Evolutionary conservation across 2,888 invertebrate species (phyloP).

Genomic region (Amiota communis): DNA sequence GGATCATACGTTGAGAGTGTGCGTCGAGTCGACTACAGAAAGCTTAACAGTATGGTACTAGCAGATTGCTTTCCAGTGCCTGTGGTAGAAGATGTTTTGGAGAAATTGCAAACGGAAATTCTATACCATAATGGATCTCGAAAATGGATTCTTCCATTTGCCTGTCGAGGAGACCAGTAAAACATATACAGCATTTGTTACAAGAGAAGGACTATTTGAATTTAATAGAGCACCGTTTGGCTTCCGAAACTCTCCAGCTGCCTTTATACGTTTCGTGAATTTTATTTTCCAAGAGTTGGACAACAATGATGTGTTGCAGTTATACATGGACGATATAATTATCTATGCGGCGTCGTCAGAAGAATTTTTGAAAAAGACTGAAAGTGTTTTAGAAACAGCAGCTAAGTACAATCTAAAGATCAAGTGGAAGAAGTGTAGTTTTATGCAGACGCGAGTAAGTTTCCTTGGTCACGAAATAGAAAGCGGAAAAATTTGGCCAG

Average conservation of each 20-base stretch:
- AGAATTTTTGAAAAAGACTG: no score
- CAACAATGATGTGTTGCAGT: no score
- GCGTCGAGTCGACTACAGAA: no score
- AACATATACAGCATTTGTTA: conserved; percentile 28
- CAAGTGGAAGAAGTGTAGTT: no score
- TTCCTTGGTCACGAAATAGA: no score
- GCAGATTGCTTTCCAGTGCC: conserved; percentile 21
- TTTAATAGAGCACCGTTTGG: conserved; percentile 22
- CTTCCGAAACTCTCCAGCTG: conserved; percentile 21
- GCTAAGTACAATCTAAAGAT: no score
- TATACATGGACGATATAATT: no score
- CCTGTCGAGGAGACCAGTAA: conserved; percentile 31
- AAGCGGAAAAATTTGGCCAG: no score
- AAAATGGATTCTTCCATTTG: conserved; percentile 39
- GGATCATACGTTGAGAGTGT: neutral
- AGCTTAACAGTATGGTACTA: no score
- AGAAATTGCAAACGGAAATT: neutral
- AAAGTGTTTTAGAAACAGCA: no score
- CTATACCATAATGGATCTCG: conserved; percentile 5
- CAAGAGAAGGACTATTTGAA: conserved; percentile 16
- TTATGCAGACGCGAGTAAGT: no score
- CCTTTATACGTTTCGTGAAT: conserved; percentile 12
- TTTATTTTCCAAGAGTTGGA: conserved; percentile 31
- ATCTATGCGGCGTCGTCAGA: no score
- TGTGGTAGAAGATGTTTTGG: conserved; percentile 35